Evolutionary conservation across 1,140 invertebrate genomes (phyloP).

Genomic region (Caerostris darwini): DNA sequence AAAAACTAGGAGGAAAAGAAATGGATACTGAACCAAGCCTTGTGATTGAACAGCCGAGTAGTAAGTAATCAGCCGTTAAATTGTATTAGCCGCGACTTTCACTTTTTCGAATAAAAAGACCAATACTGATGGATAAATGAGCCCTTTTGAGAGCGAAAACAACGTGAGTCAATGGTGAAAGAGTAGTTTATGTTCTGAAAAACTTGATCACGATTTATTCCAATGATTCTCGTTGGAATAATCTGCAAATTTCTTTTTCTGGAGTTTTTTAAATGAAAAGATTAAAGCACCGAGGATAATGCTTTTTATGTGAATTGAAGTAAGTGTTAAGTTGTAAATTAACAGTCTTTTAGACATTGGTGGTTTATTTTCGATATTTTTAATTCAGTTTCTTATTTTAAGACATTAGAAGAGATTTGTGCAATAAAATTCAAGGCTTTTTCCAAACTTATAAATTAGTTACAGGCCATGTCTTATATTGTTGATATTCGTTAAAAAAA

Average conservation of each 20-base stretch:
- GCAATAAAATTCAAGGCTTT: no score
- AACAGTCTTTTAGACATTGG: no score
- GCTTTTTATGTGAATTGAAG: no score
- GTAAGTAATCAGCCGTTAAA: conserved; percentile 67
- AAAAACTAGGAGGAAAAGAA: not conserved
- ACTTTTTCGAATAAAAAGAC: conserved; percentile 64
- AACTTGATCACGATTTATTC: not conserved
- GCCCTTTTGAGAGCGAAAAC: not conserved
- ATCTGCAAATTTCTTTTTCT: not conserved
- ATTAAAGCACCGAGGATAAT: no score
- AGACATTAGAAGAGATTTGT: no score
- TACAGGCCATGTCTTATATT: no score
- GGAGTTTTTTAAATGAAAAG: not conserved
- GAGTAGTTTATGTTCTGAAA: not conserved
- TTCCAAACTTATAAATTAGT: no score
- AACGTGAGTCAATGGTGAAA: not conserved
- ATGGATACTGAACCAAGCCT: not conserved
- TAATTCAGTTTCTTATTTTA: no score
- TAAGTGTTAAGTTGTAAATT: no score
- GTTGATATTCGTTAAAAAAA: no score
- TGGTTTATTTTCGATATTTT: no score
- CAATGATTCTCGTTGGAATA: not conserved
- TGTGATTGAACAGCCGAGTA: conserved; percentile 51
- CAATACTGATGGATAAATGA: conserved; percentile 42
- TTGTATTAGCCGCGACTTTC: conserved; percentile 65